Conservation (phyloP, 2,797 vertebrate species). For the Melanotaenia parkinsoni region DNA sequence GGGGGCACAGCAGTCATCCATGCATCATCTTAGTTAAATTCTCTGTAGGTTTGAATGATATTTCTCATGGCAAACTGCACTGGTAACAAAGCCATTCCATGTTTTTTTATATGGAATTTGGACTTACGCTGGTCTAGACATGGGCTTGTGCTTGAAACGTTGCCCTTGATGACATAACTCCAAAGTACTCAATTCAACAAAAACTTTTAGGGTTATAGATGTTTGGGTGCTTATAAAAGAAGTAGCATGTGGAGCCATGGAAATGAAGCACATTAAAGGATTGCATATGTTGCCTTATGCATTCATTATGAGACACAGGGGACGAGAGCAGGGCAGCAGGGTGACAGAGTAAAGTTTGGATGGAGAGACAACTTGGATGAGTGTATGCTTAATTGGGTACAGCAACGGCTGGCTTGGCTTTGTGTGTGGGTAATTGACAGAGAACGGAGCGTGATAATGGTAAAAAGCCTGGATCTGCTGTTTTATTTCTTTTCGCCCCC, state of each 20-base stretch:
- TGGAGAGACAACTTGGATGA: constrained; percentile 75
- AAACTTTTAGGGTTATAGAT: constrained; percentile 55
- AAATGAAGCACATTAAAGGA: constrained; percentile 61
- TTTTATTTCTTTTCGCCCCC: constrained; percentile 56
- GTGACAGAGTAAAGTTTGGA: constrained; percentile 70
- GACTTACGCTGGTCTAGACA: constrained; percentile 76
- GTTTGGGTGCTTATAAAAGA: constrained; percentile 58
- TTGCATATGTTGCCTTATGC: constrained; percentile 64
- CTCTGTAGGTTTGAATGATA: constrained; percentile 52
- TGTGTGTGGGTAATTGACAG: constrained; percentile 78
- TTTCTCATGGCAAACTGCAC: constrained; percentile 59
- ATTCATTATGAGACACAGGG: constrained; percentile 61
- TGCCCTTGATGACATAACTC: constrained; percentile 75
- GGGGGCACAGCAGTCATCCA: constrained; percentile 52
- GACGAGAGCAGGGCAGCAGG: constrained; percentile 46
- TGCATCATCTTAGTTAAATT: constrained; percentile 50
- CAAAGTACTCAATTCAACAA: constrained; percentile 55
- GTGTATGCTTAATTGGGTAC: constrained; percentile 78
- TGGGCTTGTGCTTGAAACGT: constrained; percentile 65
- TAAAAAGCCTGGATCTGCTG: constrained; percentile 67
- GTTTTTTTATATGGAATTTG: constrained; percentile 72
- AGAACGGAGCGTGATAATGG: constrained; percentile 70
- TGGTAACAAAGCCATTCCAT: constrained; percentile 54
- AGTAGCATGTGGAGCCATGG: constrained; percentile 45
- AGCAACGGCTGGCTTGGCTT: constrained; percentile 69